Evolutionary conservation across 1,140 invertebrate genomes (phyloP).

Genomic region (Cylas formicarius): DNA sequence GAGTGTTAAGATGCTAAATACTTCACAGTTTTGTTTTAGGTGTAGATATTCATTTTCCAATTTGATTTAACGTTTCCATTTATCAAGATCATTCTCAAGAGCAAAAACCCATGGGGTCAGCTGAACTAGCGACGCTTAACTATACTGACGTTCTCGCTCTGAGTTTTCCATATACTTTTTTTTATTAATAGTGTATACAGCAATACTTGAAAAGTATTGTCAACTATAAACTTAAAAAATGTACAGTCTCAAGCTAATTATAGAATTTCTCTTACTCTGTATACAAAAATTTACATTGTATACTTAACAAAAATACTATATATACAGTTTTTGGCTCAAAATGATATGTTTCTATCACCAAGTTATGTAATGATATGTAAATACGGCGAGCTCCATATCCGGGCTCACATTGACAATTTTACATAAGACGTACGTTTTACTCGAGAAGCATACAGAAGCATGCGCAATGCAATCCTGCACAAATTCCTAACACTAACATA

Average conservation of each 20-base stretch:
- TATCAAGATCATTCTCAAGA: no score
- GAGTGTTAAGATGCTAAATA: no score
- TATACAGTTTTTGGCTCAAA: constrained; percentile 21
- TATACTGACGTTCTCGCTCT: no score
- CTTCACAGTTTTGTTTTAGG: no score
- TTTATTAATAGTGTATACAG: constrained; percentile 7
- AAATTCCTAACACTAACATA: constrained; percentile 35
- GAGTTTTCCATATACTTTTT: no score
- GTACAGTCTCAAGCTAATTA: constrained; percentile 12
- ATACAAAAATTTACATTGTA: constrained; percentile 21
- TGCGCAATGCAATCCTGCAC: constrained; percentile 28
- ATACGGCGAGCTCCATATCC: constrained; percentile 2
- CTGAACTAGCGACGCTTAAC: no score
- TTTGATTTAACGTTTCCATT: no score
- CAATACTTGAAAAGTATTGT: constrained; percentile 12
- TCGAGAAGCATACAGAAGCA: constrained; percentile 18
- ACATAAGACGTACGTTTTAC: not conserved
- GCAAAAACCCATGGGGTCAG: no score
- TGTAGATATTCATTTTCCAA: no score
- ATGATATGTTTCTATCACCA: constrained; percentile 20
- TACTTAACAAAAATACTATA: constrained; percentile 19
- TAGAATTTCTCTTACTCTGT: not conserved
- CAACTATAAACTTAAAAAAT: constrained; percentile 8
- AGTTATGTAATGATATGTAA: constrained; percentile 9
- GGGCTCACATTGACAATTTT: not conserved